Conservation (phyloP, 1,140 invertebrate species). For the Cotesia typhae region DNA sequence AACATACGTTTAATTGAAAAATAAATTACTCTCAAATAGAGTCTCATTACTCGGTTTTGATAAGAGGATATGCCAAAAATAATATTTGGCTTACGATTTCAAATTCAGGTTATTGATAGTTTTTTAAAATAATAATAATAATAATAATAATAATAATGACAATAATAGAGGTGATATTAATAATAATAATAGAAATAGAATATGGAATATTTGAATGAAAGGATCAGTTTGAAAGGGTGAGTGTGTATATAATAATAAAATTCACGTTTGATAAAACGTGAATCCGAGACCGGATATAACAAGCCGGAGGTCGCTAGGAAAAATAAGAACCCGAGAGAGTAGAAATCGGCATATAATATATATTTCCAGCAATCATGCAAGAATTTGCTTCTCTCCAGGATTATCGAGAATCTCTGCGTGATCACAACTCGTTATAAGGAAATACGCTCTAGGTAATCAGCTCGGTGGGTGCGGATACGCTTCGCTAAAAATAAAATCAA, state of each 20-base stretch:
- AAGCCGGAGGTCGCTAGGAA: constrained; percentile 18
- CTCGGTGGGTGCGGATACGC: not conserved
- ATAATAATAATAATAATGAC: not conserved
- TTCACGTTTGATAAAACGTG: constrained; percentile 18
- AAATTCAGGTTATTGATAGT: too few relatives aligned
- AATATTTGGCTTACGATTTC: too few relatives aligned
- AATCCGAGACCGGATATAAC: constrained; percentile 27
- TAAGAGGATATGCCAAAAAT: too few relatives aligned
- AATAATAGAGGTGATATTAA: not conserved
- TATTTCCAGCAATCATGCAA: constrained; percentile 35
- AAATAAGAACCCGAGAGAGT: not conserved
- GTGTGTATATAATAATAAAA: constrained; percentile 6
- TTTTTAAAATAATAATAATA: too few relatives aligned
- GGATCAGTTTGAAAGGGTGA: not conserved
- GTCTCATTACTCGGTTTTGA: too few relatives aligned
- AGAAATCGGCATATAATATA: constrained; percentile 10
- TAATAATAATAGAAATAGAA: not conserved
- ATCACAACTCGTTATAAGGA: constrained; percentile 34
- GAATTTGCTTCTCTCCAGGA: constrained; percentile 24
- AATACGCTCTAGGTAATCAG: constrained; percentile 32
- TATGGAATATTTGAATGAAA: constrained; percentile 2
- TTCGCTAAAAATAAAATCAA: too few relatives aligned
- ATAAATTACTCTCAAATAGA: too few relatives aligned
- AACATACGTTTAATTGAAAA: too few relatives aligned
- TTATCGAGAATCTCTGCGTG: constrained; percentile 33